phyloP scores from a whole-genome alignment of 1,140 invertebrate species.

The Heliconius hermathena region DNA sequence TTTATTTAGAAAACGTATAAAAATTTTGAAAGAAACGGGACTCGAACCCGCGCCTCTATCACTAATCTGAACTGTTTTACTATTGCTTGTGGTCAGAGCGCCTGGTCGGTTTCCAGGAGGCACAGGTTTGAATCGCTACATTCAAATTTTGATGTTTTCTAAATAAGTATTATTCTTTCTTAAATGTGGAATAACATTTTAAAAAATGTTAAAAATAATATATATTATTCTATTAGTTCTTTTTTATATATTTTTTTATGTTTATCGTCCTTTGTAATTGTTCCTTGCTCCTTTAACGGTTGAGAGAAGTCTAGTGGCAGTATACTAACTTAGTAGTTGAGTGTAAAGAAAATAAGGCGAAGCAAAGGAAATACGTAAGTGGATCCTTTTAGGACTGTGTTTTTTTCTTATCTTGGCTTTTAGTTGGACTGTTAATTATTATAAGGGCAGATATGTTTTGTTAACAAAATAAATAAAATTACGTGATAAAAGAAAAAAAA shows the following conservation, averaged over 20 bases:
- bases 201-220: no score
- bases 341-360: conserved; percentile 38
- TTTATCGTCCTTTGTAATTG: neutral
- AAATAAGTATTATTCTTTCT: no score
- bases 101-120: no score
- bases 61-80: no score
- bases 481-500: neutral
- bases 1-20: no score
- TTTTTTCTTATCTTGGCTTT: neutral
- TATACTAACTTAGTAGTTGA: conserved; percentile 43
- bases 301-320: conserved; percentile 34
- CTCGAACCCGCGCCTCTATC: no score
- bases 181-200: no score
- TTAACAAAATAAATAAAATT: neutral
- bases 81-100: no score
- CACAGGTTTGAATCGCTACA: no score
- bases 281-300: conserved; percentile 40
- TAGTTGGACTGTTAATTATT: neutral
- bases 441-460: neutral
- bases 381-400: conserved; percentile 4
- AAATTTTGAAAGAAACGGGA: no score
- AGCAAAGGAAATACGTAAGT: conserved; percentile 17
- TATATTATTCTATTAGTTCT: no score
- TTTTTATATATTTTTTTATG: neutral
- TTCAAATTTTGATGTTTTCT: no score